Conservation (phyloP, 2,797 vertebrate genomes). For the Urosaurus nigricauda region DNA sequence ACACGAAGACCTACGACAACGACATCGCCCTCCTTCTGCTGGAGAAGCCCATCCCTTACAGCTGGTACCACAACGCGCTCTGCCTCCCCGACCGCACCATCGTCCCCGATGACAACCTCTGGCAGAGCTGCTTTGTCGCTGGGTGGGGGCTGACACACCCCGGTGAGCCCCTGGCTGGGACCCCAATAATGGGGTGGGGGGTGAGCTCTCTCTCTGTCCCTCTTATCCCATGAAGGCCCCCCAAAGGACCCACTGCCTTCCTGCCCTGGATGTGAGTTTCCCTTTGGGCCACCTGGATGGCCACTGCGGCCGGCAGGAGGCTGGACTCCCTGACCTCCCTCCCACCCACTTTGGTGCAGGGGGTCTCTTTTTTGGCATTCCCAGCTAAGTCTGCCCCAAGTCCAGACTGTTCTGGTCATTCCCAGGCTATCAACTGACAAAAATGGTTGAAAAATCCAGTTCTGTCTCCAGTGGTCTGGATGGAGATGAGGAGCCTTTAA, state of each 20-base stretch:
- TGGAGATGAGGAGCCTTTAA: not conserved
- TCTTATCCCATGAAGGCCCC: too few species aligned
- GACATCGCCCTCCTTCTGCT: constrained; percentile 75
- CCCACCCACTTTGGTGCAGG: not conserved
- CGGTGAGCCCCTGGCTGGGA: not conserved
- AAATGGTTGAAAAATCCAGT: not conserved
- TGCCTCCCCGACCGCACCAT: constrained; percentile 77
- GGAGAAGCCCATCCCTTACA: constrained; percentile 72
- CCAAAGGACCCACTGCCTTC: not conserved
- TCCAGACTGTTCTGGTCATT: not conserved
- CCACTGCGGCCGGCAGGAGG: not conserved
- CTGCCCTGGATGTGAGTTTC: not conserved
- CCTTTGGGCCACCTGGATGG: not conserved
- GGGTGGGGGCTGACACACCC: constrained; percentile 72
- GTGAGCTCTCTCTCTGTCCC: too few species aligned
- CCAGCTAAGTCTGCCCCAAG: not conserved
- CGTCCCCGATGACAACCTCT: constrained; percentile 61
- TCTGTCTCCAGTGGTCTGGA: not conserved
- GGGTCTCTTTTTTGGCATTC: not conserved
- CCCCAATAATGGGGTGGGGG: too few species aligned
- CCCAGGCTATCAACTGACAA: not conserved
- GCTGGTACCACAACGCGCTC: constrained; percentile 79
- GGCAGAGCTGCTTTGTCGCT: constrained; percentile 66
- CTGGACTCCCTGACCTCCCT: not conserved
- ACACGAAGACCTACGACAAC: constrained; percentile 53